These are phyloP conservation scores for Montipora sp. DNA, from an alignment of 64 coral and sea anemone genomes.

Conservation along the genomic window DNA sequence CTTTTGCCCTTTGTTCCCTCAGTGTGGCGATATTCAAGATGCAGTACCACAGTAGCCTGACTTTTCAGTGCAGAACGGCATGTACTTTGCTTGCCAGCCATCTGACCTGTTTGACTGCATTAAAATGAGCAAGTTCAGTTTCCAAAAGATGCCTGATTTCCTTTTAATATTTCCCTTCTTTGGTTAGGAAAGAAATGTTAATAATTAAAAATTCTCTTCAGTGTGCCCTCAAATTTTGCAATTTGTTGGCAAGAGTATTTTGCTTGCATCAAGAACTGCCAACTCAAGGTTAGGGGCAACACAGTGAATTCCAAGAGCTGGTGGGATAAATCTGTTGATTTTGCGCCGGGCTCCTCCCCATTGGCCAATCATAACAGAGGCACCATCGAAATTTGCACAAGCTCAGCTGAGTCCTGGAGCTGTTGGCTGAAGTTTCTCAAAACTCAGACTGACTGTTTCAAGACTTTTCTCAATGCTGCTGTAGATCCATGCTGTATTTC, in stretches of 20 bases:
- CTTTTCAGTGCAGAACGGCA: not conserved
- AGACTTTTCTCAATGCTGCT: constrained; percentile 23
- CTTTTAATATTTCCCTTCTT: constrained; percentile 7
- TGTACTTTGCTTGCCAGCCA: not conserved
- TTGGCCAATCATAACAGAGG: constrained; percentile 46
- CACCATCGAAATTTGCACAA: constrained; percentile 59
- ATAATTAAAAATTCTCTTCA: constrained; percentile 56
- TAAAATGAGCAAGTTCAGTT: constrained; percentile 48
- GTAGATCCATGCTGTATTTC: constrained; percentile 23
- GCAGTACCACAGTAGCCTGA: not conserved
- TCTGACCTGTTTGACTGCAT: not conserved
- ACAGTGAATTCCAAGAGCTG: constrained; percentile 58
- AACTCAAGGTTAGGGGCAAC: constrained; percentile 61
- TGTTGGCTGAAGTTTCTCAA: constrained; percentile 21
- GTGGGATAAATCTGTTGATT: constrained; percentile 47
- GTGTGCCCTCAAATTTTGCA: constrained; percentile 49
- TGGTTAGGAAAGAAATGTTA: constrained; percentile 50
- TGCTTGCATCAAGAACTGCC: constrained; percentile 54
- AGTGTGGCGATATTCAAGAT: not conserved
- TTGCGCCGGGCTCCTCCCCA: constrained; percentile 31
- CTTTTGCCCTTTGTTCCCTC: not conserved
- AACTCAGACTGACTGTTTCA: not conserved
- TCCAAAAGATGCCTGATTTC: constrained; percentile 47
- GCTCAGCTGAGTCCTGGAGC: constrained; percentile 60
- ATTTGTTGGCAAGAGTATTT: constrained; percentile 20